phyloP scores from a whole-genome alignment of 2,113 vertebrate genomes.

The Ophiodon elongatus region DNA sequence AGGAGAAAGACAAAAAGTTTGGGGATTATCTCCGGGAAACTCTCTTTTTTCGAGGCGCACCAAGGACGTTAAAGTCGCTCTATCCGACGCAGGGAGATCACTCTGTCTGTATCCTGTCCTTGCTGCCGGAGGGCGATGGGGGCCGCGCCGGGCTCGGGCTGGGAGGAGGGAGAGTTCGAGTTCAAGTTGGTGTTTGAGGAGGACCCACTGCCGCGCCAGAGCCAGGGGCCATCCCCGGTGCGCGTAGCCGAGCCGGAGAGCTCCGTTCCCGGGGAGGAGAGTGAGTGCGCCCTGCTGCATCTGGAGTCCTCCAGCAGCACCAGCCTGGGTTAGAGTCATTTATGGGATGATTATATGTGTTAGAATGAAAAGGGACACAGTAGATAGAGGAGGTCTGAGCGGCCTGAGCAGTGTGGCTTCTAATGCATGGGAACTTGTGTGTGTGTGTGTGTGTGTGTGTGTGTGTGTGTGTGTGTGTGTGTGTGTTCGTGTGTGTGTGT shows the following conservation, averaged over 20 bases:
- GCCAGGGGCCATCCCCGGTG: slow-evolving; percentile 70
- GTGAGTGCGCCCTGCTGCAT: slow-evolving; percentile 66
- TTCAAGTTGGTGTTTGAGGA: slow-evolving; percentile 88
- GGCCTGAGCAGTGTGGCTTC: slow-evolving; percentile 12
- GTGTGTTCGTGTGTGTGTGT: slow-evolving; percentile 3
- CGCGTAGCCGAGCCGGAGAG: slow-evolving; percentile 64
- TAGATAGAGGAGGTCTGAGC: slow-evolving; percentile 20
- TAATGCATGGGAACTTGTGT: slow-evolving; percentile 42
- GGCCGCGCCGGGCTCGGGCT: slow-evolving; percentile 85
- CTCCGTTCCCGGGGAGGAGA: slow-evolving; percentile 68
- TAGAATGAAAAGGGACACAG: not conserved
- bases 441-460: slow-evolving; percentile 26
- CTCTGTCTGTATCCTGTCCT: slow-evolving; percentile 40
- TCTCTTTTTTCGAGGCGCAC: slow-evolving; percentile 5
- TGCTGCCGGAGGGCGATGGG: slow-evolving; percentile 78
- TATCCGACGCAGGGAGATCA: slow-evolving; percentile 10
- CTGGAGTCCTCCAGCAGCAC: slow-evolving; percentile 63
- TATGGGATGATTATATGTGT: slow-evolving; percentile 10
- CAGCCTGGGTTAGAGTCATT: slow-evolving; percentile 70
- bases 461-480: slow-evolving; percentile 29
- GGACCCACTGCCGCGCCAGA: slow-evolving; percentile 77
- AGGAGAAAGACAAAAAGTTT: not conserved
- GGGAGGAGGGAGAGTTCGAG: slow-evolving; percentile 88
- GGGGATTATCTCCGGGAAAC: slow-evolving; percentile 14
- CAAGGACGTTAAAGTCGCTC: not conserved